A percentile compares a stretch with the other conserved stretches of the same genome.
phyloP scores from a whole-genome alignment of 1,140 invertebrate genomes.

The Drosophila biarmipes region DNA sequence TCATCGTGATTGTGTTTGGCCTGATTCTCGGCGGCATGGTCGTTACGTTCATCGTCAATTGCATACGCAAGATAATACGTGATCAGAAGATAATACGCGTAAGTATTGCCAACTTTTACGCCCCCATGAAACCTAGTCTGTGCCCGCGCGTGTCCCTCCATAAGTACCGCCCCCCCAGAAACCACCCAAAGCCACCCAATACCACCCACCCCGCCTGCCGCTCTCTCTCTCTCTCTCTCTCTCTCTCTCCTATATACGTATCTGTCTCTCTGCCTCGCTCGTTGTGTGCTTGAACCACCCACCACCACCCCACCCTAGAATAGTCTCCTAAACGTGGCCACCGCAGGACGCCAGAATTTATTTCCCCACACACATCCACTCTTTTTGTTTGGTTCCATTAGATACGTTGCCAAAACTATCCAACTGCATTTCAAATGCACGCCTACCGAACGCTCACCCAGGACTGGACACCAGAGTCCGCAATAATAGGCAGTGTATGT shows the following conservation, averaged over 20 bases:
- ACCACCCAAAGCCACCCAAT: constrained; percentile 5
- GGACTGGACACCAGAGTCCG: neutral
- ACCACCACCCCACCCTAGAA: constrained; percentile 10
- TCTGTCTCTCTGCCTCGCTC: constrained; percentile 34
- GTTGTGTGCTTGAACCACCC: constrained; percentile 57
- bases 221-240: constrained; percentile 31
- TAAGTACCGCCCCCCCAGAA: constrained; percentile 13
- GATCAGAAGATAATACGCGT: constrained; percentile 94
- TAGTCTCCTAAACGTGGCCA: constrained; percentile 40
- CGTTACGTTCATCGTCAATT: constrained; percentile 93
- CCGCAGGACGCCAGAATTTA: constrained; percentile 33
- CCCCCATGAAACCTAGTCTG: constrained; percentile 12
- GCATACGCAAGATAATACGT: constrained; percentile 91
- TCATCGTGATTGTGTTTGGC: constrained; percentile 95
- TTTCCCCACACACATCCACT: constrained; percentile 14
- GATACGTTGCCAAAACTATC: constrained; percentile 25
- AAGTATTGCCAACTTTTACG: constrained; percentile 64
- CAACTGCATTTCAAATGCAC: constrained; percentile 24
- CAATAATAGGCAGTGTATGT: constrained; percentile 1
- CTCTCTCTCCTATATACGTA: constrained; percentile 9
- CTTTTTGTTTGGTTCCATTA: constrained; percentile 14
- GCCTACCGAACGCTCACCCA: constrained; percentile 2
- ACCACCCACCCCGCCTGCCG: constrained; percentile 33
- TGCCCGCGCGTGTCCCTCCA: constrained; percentile 29
- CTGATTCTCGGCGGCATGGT: constrained; percentile 94